phyloP scores from a whole-genome alignment of 2,888 invertebrate genomes.

The Prosopocoilus inquinatus region DNA sequence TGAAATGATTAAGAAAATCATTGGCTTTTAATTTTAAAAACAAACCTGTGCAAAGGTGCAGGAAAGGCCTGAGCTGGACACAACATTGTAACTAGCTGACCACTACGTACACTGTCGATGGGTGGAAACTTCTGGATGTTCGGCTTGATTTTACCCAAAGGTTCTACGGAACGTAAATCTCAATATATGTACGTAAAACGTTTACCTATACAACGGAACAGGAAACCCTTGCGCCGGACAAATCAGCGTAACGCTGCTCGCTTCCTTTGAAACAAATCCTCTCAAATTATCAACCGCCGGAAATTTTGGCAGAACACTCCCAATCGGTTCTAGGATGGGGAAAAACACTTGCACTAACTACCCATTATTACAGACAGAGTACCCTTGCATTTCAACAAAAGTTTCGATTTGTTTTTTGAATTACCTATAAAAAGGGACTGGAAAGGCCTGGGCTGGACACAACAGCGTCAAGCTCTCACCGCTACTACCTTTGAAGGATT shows the following conservation, averaged over 20 bases:
- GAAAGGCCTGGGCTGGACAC: conserved; percentile 57
- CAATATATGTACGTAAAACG: background rate
- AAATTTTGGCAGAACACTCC: conserved; percentile 54
- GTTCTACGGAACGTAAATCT: conserved; percentile 41
- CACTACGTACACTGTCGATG: conserved; percentile 46
- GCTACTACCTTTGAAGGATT: conserved; percentile 16
- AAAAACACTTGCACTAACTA: conserved; percentile 5
- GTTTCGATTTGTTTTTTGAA: background rate
- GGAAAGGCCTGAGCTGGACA: conserved; percentile 57
- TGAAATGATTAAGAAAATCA: no score
- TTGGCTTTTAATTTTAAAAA: conserved; percentile 29
- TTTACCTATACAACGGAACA: conserved; percentile 54
- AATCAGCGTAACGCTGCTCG: conserved; percentile 53
- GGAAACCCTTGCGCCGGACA: conserved; percentile 70
- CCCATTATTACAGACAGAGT: background rate
- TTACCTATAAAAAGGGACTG: conserved; percentile 52
- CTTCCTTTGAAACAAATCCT: conserved; percentile 36
- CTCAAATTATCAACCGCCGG: conserved; percentile 42
- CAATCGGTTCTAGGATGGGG: conserved; percentile 49
- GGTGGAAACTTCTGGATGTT: conserved; percentile 46
- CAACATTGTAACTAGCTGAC: conserved; percentile 45
- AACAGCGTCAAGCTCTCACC: conserved; percentile 46
- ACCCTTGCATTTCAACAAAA: background rate
- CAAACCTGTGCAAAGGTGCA: conserved; percentile 49
- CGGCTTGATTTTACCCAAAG: conserved; percentile 57